Base-by-base conservation (phyloP, 2,113 vertebrate genomes). In the Pristiophorus japonicus region DNA sequence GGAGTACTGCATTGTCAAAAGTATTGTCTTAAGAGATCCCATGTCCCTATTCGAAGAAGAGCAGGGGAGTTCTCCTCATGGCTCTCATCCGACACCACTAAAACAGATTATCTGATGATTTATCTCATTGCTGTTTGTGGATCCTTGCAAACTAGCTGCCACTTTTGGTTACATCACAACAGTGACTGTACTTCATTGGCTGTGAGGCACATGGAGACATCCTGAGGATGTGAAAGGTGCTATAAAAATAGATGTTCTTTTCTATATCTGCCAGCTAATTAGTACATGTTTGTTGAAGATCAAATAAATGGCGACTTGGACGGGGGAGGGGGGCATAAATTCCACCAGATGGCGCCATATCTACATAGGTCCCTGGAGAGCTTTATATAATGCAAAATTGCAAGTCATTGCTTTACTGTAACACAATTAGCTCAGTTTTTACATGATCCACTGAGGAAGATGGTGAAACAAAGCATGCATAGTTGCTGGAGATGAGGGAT, bases 261-360 rank as follows among this genome's bases (percentile, higher is more conserved):
- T 62, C 30, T n/a, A 30, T 70, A 24, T 65, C 38, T 67, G 2
- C n/a, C n/a, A 45, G 22, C 62, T 63, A 34, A 38, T 10, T 63
- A 63, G n/a, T n/a, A 12, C 59, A 42, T 55, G 55, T 88, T 51
- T 87, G 47, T 55, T 51, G 11, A 88, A 88, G 24, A 63, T 65
- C 22, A 38, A 42, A 16, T 42, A 65, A 67, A 42, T 65, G 91
- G 62, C 42, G n/a, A 67, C 91, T 67, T 42, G 22, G 38, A 24
- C 45, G n/a, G 62, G 42, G 38, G 91, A 45, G n/a, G 91, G 45
- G 62, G 91, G n/a, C 20, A 67, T 94, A 94, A 94, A 51, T 47
- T 94, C 93, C 93, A 67, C 93, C 93, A 94, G 93, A 73, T 94
- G 93, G 93, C 93, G 93, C 93, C 65, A 94, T 94, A 73, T 70